Evolutionary conservation across 2,797 vertebrate genomes (phyloP), one percentile per base, ranked within the genome.

Genomic region (Erpetoichthys calabaricus): DNA sequence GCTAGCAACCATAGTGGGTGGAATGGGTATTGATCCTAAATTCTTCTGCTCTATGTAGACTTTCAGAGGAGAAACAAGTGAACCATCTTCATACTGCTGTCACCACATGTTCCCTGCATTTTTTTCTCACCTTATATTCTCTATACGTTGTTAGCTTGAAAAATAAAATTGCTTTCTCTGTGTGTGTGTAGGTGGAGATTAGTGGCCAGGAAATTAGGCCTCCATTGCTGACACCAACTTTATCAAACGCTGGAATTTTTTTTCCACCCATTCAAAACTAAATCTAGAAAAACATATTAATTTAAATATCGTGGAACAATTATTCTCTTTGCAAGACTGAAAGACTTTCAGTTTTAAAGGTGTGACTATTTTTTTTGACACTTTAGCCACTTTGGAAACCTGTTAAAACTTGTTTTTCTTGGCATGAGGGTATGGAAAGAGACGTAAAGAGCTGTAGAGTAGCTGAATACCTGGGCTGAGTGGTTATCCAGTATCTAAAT

Each of bases 271-370:
- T 82, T 85, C 70, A 80, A 68, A 67, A 52, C 59, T 64, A 62
- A 66, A 63, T 55, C 69, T 56, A 62, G 64, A 68, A 81, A 82
- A 73, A 81, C n/a, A 79, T 83, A 75, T 86, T 89, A 86, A 77
- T 84, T 88, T 83, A 71, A 80, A 80, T 75, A 75, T 60, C 65
- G 67, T 70, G 74, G 66, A 79, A 74, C 76, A 76, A 78, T 83
- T 83, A 67, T 75, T 65, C 62, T 70, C 61, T 78, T 72, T 74
- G 73, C 69, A 70, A 72, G 69, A 67, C 71, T 65, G 41, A 63
- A 70, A 64, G 75, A 70, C 69, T 68, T 65, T 59, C 63, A 64
- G 67, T 74, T 69, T 60, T 49, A 9, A 44, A n/a, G n/a, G n/a
- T n/a, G n/a, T 62, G 5, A 63, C 67, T 70, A 64, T 68, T 10